phyloP scores from a whole-genome alignment of 2,888 invertebrate species.

The Iphiclides podalirius region DNA sequence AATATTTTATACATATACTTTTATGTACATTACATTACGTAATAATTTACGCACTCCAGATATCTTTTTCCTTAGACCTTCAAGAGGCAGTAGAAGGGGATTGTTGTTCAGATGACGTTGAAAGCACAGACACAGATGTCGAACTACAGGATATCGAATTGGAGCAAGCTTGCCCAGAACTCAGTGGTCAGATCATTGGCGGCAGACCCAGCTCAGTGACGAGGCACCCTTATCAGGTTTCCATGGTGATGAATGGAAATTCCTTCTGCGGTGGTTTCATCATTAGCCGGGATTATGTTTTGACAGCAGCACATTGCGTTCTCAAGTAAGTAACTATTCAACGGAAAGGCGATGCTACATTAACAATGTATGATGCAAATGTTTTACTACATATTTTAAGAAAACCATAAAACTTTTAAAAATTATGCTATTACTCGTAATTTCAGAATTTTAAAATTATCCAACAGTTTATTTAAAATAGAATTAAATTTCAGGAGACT shows the following conservation, averaged over 20 bases:
- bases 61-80: constrained; percentile 52
- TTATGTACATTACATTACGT: too few species aligned
- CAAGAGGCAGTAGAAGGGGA: constrained; percentile 53
- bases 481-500: too few species aligned
- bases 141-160: constrained; percentile 51
- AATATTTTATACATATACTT: too few species aligned
- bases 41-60: too few species aligned
- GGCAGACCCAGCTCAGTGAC: constrained; percentile 62
- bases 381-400: too few species aligned
- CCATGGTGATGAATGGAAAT: constrained; percentile 69
- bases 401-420: too few species aligned
- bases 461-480: too few species aligned
- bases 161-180: constrained; percentile 61
- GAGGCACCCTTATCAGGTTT: constrained; percentile 62
- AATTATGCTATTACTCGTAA: too few species aligned
- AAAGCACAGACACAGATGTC: constrained; percentile 35
- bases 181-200: constrained; percentile 71
- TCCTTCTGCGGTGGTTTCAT: constrained; percentile 75
- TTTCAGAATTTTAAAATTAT: too few species aligned
- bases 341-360: too few species aligned
- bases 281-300: constrained; percentile 58
- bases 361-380: too few species aligned
- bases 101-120: constrained; percentile 43
- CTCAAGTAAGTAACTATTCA: constrained; percentile 26
- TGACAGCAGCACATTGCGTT: constrained; percentile 74